phyloP scores from a whole-genome alignment of 1,140 invertebrate species.

The Mizuhopecten yessoensis region DNA sequence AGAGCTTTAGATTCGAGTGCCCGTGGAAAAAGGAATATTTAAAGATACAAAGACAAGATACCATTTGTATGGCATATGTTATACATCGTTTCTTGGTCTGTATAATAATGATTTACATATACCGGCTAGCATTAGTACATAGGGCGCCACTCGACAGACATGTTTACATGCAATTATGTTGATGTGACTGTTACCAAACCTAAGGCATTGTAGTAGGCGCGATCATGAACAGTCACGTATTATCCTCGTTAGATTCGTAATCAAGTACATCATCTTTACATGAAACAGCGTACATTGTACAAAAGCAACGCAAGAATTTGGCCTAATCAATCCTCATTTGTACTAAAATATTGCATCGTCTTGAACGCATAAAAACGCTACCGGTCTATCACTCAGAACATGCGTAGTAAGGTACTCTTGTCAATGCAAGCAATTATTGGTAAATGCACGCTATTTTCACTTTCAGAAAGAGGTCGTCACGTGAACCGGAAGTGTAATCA shows the following conservation, averaged over 20 bases:
- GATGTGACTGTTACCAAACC: neutral
- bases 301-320: neutral
- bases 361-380: neutral
- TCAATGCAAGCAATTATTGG: neutral
- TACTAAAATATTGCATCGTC: neutral
- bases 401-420: neutral
- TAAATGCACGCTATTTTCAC: neutral
- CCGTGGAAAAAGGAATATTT: neutral
- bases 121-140: neutral
- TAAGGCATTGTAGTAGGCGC: neutral
- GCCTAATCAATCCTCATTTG: no score
- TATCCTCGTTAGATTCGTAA: neutral
- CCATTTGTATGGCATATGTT: neutral
- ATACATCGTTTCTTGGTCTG: neutral
- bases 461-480: neutral
- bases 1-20: neutral
- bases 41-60: neutral
- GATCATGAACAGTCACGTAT: neutral
- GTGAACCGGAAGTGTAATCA: neutral
- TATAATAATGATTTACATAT: neutral
- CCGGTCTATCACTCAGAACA: neutral
- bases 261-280: neutral
- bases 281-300: neutral
- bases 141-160: neutral
- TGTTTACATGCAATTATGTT: conserved; percentile 34